Conservation (phyloP, 1,140 invertebrate genomes). For the Drosophila nebulosa region DNA sequence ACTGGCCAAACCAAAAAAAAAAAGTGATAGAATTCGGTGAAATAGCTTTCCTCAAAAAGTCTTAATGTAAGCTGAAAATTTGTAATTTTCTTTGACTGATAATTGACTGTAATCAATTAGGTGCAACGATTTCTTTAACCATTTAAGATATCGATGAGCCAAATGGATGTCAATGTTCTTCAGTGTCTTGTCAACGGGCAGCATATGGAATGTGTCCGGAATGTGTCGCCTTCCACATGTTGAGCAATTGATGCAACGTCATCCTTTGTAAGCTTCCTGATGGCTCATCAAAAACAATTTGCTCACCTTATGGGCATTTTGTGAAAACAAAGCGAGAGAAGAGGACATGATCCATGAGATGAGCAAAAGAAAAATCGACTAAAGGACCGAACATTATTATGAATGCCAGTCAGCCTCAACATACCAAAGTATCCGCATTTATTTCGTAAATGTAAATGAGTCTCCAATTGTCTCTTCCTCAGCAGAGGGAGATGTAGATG, state of each 20-base stretch:
- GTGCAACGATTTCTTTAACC: no score
- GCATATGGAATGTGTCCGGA: not conserved
- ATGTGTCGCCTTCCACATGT: conserved; percentile 30
- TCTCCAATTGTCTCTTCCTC: conserved; percentile 48
- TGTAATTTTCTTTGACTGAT: conserved; percentile 17
- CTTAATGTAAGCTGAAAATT: conserved; percentile 39
- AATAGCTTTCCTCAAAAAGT: conserved; percentile 16
- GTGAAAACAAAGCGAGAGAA: conserved; percentile 29
- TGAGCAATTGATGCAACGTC: conserved; percentile 22
- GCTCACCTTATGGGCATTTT: conserved; percentile 44
- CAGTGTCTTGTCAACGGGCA: not conserved
- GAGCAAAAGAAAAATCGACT: not conserved
- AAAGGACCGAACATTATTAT: conserved; percentile 1
- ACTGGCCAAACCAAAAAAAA: not conserved
- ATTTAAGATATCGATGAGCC: no score
- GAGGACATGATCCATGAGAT: conserved; percentile 2
- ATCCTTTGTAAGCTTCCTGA: conserved; percentile 8
- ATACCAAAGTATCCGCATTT: conserved; percentile 19
- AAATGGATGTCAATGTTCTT: no score
- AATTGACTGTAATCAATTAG: not conserved
- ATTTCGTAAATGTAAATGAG: conserved; percentile 53
- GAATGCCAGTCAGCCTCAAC: conserved; percentile 23
- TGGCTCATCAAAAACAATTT: conserved; percentile 43
- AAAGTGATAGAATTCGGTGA: not conserved
- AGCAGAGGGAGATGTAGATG: conserved; percentile 11